Base-by-base conservation (phyloP, 2,113 vertebrate species). In the Eulemur macaco region DNA sequence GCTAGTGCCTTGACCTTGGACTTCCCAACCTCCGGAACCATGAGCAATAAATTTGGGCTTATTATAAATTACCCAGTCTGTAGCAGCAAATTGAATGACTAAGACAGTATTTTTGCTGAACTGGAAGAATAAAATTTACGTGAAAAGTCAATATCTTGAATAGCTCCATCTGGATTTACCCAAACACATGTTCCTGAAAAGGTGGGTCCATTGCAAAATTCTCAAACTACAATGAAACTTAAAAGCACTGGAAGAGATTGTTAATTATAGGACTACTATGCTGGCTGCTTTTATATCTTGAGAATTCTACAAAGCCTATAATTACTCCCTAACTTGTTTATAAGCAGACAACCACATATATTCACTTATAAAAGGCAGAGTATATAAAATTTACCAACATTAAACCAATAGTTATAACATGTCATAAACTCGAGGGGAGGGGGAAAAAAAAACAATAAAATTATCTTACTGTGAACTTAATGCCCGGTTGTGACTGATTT, bases 381-480 rank as follows among this genome's bases (percentile, higher is more conserved):
- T 27, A 77, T 17, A 84, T 25, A 64, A 63, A 90, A 64, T 83
- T 96, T 84, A 60, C 4, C 58, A 97, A 86, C 54, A 88, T 92
- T 91, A 92, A 91, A 73, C 37, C 12, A 93, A 80, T 17, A 78
- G 25, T 87, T 92, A 47, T 18, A 92, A 90, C 10, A 89, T 14
- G 3, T 71, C 15, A 91, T 82, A 50, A 95, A 95, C 39, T 93
- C 17, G 23, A 81, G 10, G 5, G 27, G 6, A 85, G 10, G 21
- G 7, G 7, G 42, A 6, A 12, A 29, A 84, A 71, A 87, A 85
- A 37, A 12, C 17, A 96, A 42, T 68, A 54, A 88, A 95, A 83
- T 92, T 18, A 93, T 97, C 99, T 99, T 98, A 99, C 99, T 81
- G 99, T 99, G 97, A 99, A 99, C 95, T 99, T 99, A 96, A 99